These are phyloP conservation scores for Napeogenes inachia DNA, from an alignment of 2,888 invertebrate species.

Conservation along the genomic window DNA sequence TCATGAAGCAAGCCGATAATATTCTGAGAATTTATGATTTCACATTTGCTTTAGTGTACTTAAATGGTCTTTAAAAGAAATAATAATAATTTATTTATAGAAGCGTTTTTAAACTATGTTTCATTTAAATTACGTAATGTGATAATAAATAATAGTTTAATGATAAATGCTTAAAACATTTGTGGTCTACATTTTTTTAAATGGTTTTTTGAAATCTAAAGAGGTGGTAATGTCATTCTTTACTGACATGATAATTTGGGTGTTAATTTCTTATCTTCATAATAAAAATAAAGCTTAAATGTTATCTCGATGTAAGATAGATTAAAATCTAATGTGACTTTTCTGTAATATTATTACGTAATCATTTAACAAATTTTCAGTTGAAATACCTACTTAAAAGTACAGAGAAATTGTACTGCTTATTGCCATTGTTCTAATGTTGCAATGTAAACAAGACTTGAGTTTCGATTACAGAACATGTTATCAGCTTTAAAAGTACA, in stretches of 20 bases:
- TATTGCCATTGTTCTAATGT: conserved; percentile 22
- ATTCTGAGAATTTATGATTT: conserved; percentile 17
- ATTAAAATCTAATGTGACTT: no score
- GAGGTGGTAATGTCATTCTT: no score
- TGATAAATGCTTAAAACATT: no score
- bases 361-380: not conserved
- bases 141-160: no score
- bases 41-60: conserved; percentile 5
- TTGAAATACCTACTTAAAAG: not conserved
- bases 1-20: conserved; percentile 13
- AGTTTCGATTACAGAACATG: conserved; percentile 47
- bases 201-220: no score
- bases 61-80: conserved; percentile 9
- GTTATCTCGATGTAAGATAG: no score
- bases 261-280: no score
- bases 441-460: conserved; percentile 43
- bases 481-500: conserved; percentile 41
- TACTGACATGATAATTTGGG: no score
- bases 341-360: no score
- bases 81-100: not conserved
- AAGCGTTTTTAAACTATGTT: not conserved
- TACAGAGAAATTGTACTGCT: conserved; percentile 2
- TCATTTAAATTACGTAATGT: no score
- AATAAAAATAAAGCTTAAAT: no score
- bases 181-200: no score